Conservation (phyloP, 2,888 invertebrate genomes). For the Agonopterix alstromeriana region DNA sequence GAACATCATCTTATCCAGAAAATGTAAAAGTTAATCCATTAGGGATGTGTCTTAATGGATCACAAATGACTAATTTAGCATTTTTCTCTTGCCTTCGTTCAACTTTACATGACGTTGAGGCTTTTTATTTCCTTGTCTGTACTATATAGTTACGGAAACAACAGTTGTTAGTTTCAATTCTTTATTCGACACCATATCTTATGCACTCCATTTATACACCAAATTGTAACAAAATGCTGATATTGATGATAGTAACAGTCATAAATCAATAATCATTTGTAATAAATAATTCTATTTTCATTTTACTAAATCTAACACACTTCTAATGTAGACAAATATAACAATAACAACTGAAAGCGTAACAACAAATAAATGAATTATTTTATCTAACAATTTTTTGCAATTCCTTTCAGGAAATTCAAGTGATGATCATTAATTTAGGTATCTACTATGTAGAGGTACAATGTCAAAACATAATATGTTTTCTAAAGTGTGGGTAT, state of each 20-base stretch:
- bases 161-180: constrained; percentile 30
- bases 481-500: no score
- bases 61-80: no score
- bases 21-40: no score
- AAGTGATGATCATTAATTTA: constrained; percentile 1
- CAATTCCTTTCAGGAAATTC: constrained; percentile 30
- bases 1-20: not conserved
- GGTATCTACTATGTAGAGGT: no score
- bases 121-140: no score
- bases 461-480: no score
- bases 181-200: constrained; percentile 72
- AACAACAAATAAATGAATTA: constrained; percentile 15
- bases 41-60: no score
- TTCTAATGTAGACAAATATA: constrained; percentile 10
- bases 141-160: no score
- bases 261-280: constrained; percentile 2
- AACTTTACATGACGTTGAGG: no score
- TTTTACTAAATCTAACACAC: not conserved
- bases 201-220: constrained; percentile 64
- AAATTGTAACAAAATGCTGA: constrained; percentile 74
- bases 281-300: constrained; percentile 1
- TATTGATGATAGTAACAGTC: constrained; percentile 12
- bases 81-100: no score
- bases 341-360: constrained; percentile 7
- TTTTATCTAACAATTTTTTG: constrained; percentile 1